phyloP scores from a whole-genome alignment of 1,140 invertebrate genomes.

The Drosophila littoralis region DNA sequence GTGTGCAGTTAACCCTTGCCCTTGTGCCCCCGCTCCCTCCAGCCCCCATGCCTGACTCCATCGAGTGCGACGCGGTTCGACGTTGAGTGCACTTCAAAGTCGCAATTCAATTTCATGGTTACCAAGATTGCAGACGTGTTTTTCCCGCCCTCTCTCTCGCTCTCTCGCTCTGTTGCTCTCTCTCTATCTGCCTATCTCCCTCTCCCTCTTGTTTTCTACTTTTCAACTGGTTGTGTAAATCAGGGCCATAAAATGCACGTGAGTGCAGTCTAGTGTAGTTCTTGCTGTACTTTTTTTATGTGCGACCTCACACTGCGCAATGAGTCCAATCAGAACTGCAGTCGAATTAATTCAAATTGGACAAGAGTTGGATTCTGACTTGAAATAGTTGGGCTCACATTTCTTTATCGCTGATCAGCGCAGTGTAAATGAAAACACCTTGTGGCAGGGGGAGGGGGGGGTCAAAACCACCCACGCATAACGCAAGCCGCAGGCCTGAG shows the following conservation, averaged over 20 bases:
- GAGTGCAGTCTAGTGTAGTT: constrained; percentile 43
- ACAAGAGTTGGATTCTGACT: background rate
- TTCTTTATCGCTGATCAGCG: constrained; percentile 19
- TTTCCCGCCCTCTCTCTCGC: constrained; percentile 9
- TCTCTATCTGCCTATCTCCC: background rate
- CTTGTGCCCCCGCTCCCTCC: background rate
- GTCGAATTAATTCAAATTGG: constrained; percentile 62
- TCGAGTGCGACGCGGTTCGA: constrained; percentile 33
- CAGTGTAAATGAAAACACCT: constrained; percentile 33
- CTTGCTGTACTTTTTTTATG: constrained; percentile 20
- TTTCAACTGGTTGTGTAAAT: constrained; percentile 48
- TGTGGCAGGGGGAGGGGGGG: background rate
- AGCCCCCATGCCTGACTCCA: constrained; percentile 1
- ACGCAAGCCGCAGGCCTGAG: constrained; percentile 48
- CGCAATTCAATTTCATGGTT: constrained; percentile 82
- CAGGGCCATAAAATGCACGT: constrained; percentile 71
- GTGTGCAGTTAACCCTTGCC: constrained; percentile 68
- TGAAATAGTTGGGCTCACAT: background rate
- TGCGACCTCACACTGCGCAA: constrained; percentile 31
- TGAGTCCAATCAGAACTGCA: constrained; percentile 44
- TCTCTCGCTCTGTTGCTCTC: background rate
- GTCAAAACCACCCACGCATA: constrained; percentile 59
- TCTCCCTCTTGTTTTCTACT: background rate
- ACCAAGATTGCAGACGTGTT: constrained; percentile 39
- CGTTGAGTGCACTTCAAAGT: constrained; percentile 80